Conservation (phyloP, 2,797 vertebrate species). For the Gymnopithys bicolor region DNA sequence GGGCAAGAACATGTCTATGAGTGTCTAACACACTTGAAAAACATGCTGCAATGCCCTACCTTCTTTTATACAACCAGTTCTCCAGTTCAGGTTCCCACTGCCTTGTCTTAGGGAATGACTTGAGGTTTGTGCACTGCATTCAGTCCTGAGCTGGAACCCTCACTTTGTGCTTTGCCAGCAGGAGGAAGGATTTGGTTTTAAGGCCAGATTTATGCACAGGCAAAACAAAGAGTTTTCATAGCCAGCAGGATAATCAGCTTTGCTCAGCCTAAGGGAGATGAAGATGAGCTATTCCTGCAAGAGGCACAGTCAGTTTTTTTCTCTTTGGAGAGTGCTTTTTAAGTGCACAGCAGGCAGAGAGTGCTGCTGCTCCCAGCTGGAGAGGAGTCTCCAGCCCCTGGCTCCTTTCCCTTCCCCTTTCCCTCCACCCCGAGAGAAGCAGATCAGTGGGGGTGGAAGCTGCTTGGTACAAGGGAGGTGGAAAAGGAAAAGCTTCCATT, state of each 20-base stretch:
- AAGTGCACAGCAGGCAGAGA: background rate
- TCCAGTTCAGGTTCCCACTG: background rate
- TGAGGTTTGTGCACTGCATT: background rate
- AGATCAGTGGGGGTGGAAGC: background rate
- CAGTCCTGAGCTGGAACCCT: background rate
- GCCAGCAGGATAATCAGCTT: background rate
- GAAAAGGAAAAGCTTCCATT: background rate
- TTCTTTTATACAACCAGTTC: background rate
- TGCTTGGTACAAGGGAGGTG: background rate
- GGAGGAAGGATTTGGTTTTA: background rate
- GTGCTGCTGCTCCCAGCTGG: background rate
- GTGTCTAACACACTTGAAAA: background rate
- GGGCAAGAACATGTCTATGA: accelerated
- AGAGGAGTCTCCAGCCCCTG: background rate
- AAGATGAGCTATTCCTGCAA: background rate
- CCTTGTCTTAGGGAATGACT: background rate
- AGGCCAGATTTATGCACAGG: background rate
- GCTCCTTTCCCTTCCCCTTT: background rate
- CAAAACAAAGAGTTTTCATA: background rate
- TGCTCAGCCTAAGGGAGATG: background rate
- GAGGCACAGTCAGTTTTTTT: background rate
- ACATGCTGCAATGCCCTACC: accelerated
- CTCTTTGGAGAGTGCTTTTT: background rate
- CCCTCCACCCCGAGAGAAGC: background rate
- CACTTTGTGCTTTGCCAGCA: background rate